Evolutionary conservation across 2,797 vertebrate species (phyloP), one percentile per base, ranked within the genome.

Genomic region (Smutsia temminckii): DNA sequence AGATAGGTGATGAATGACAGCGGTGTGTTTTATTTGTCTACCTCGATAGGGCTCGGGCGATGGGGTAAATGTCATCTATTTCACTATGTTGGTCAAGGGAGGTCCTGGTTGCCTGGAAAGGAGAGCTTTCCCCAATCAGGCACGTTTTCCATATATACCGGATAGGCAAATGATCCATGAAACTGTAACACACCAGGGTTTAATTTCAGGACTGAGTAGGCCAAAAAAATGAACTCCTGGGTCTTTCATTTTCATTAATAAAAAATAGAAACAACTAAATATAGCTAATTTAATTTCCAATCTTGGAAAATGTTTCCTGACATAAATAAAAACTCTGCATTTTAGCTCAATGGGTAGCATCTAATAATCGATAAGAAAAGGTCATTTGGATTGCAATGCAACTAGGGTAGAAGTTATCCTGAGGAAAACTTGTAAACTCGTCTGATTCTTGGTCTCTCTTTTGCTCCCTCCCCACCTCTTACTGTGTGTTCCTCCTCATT

Each of bases 191-290:
- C n/a, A 63, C 40, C 29, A 57, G 14, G 46, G 71, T 34, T 95
- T 78, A 85, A 77, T 85, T 81, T 91, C 49, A 42, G 71, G 34
- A 72, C 27, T 53, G 12, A 66, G 59, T 53, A 25, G 25, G 57
- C 17, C 3, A 20, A 18, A n/a, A 89, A 66, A 75, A 81, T 49
- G 1, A 8, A 53, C 75, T 25, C 46, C 46, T 72, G 40, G 63
- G 66, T 27, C 68, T 95, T 95, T 75, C 34, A 32, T 74, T 97
- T 95, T 69, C 93, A n/a, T 83, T 42, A 51, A 91, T 21, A 53
- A n/a, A 69, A 72, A 18, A 71, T 86, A 40, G 64, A 64, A 88
- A 10, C 61, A 80, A 83, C 18, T 16, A 87, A 88, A 64, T 68
- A 84, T 16, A 92, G 46, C 10, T 59, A 89, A 77, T 12, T 53